Evolutionary conservation across 2,113 vertebrate species (phyloP).

Genomic region (Catharus minimus): DNA sequence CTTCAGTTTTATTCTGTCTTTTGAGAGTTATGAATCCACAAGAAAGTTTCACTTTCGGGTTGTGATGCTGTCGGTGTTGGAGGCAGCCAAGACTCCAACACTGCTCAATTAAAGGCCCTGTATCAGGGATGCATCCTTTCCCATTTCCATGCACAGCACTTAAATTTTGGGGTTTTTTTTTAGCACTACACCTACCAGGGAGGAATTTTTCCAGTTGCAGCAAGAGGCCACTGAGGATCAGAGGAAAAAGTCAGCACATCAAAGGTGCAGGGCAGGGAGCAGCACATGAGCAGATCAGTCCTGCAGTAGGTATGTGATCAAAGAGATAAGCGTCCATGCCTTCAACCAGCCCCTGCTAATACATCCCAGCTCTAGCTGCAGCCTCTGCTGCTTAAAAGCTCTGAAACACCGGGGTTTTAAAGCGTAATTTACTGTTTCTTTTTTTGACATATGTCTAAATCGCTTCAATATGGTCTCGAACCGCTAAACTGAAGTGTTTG

Average conservation of each 20-base stretch:
- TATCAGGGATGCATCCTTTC: not conserved
- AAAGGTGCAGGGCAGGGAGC: not conserved
- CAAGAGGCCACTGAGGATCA: not conserved
- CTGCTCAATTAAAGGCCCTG: not conserved
- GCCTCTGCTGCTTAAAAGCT: not conserved
- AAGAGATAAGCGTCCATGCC: not conserved
- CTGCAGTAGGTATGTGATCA: constrained; percentile 35
- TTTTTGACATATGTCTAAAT: constrained; percentile 46
- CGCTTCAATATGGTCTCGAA: constrained; percentile 51
- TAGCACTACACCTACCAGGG: not conserved
- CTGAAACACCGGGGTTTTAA: constrained; percentile 50
- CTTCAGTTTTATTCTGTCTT: constrained; percentile 31
- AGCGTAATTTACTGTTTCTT: constrained; percentile 40
- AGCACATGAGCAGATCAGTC: constrained; percentile 23
- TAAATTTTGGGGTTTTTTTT: not conserved
- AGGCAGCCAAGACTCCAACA: not conserved
- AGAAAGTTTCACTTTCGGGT: constrained; percentile 45
- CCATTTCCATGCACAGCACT: not conserved
- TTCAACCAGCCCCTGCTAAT: not conserved
- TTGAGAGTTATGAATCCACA: not conserved
- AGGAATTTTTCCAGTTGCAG: not conserved
- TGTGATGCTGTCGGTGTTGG: not conserved
- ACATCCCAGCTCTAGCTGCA: constrained; percentile 31
- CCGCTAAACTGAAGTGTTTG: constrained; percentile 14
- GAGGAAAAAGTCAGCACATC: not conserved